phyloP scores from a whole-genome alignment of 2,888 invertebrate species.

The Rhopalosiphum nymphaeae region DNA sequence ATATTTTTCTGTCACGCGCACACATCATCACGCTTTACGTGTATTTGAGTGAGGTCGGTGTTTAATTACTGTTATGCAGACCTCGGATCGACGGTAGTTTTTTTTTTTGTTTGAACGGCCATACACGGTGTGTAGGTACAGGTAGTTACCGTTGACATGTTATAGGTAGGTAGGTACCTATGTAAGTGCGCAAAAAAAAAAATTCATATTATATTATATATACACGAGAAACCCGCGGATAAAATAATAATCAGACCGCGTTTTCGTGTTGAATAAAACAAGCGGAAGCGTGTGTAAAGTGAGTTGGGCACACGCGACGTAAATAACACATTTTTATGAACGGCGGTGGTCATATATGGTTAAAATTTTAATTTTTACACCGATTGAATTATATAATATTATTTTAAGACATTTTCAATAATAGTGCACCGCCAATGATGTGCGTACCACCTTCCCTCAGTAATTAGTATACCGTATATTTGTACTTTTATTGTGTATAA shows the following conservation, averaged over 20 bases:
- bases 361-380: background rate
- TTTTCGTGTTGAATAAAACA: background rate
- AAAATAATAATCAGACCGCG: background rate
- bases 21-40: background rate
- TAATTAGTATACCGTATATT: background rate
- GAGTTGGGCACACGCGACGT: background rate
- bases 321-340: background rate
- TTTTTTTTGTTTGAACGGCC: background rate
- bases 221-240: background rate
- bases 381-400: background rate
- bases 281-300: background rate
- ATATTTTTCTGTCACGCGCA: background rate
- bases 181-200: background rate
- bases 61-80: background rate
- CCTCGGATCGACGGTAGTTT: background rate
- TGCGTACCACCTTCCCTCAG: background rate
- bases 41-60: background rate
- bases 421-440: background rate
- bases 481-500: too few species aligned
- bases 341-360: background rate
- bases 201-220: background rate
- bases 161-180: background rate
- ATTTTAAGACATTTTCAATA: background rate
- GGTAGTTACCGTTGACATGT: background rate
- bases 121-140: background rate